Evolutionary conservation across 2,888 invertebrate genomes (phyloP).

Genomic region (Tenthredo mesomela): DNA sequence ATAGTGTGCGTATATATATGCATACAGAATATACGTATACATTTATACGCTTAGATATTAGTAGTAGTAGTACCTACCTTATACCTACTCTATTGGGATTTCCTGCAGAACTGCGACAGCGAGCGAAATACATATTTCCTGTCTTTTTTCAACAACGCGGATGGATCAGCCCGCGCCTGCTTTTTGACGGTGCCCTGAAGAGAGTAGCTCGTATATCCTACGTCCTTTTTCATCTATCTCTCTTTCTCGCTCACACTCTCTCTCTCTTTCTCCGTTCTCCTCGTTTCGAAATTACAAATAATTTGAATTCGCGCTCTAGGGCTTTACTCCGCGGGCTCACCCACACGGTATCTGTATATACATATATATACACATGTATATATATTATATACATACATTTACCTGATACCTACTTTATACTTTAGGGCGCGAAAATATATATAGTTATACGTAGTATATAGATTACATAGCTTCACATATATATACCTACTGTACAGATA

Average conservation of each 20-base stretch:
- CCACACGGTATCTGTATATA: too few relatives aligned
- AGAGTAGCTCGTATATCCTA: background rate
- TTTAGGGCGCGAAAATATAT: background rate
- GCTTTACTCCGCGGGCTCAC: slow-evolving; percentile 4
- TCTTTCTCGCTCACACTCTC: background rate
- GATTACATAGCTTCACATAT: background rate
- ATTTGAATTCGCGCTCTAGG: slow-evolving; percentile 22
- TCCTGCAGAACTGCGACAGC: slow-evolving; percentile 10
- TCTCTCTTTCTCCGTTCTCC: background rate
- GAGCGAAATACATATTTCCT: background rate
- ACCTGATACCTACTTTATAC: slow-evolving; percentile 2
- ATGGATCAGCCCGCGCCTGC: background rate
- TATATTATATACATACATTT: background rate
- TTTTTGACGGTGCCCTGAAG: slow-evolving; percentile 1
- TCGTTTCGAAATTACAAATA: slow-evolving; percentile 20
- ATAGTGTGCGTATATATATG: background rate
- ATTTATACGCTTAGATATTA: background rate
- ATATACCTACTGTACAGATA: background rate
- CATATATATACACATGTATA: background rate
- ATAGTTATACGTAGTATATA: background rate
- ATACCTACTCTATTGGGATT: slow-evolving; percentile 16
- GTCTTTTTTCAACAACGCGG: background rate
- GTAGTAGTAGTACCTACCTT: background rate
- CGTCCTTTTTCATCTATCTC: background rate
- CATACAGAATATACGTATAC: background rate